Percentiles rank a stretch among this genome's conserved stretches.
phyloP scores from a whole-genome alignment of 2,888 invertebrate genomes.

The Drosophila nr. perissopoda region DNA sequence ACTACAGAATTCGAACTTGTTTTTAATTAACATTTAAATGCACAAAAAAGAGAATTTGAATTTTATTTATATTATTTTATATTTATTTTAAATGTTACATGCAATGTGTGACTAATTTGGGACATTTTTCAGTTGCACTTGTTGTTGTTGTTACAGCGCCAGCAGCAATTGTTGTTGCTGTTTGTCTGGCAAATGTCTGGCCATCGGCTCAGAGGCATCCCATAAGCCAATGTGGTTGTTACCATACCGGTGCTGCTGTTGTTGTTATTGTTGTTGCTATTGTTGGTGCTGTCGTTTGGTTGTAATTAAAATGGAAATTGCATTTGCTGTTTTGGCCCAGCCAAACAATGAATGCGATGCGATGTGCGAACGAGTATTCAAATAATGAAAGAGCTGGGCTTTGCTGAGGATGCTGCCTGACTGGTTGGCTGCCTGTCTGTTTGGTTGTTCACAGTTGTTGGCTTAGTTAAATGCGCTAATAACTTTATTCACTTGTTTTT shows the following conservation, averaged over 20 bases:
- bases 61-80: not conserved
- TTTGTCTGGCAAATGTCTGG: conserved; percentile 68
- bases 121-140: conserved; percentile 27
- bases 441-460: conserved; percentile 58
- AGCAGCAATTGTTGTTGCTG: conserved; percentile 31
- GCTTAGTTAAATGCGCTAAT: conserved; percentile 78
- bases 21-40: not conserved
- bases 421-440: not conserved
- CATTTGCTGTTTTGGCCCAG: conserved; percentile 65
- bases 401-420: conserved; percentile 48
- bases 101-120: conserved; percentile 71
- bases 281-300: conserved; percentile 60
- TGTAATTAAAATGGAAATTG: conserved; percentile 81
- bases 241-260: conserved; percentile 8
- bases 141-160: conserved; percentile 46
- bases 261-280: conserved; percentile 14
- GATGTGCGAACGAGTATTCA: conserved; percentile 30
- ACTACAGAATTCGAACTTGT: not conserved
- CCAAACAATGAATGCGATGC: conserved; percentile 60
- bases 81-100: conserved; percentile 35
- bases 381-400: conserved; percentile 39
- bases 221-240: conserved; percentile 19
- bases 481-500: conserved; percentile 76
- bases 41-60: not conserved
- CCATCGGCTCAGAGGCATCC: conserved; percentile 30